Evolutionary conservation across 2,888 invertebrate species (phyloP), one percentile per base, ranked within the genome.

Genomic region (Drosophila planitibia): DNA sequence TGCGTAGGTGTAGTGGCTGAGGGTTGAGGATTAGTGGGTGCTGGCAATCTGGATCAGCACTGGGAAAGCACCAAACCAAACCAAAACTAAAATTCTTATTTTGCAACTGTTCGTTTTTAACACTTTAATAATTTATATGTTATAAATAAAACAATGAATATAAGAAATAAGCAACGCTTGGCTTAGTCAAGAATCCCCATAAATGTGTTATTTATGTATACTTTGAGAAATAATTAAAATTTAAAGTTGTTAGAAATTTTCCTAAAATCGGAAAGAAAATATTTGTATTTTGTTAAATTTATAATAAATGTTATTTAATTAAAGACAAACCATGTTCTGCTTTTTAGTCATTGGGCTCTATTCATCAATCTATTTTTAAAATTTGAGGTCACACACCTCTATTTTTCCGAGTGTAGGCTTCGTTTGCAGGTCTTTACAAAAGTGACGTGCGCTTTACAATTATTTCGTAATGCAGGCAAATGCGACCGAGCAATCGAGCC

Each of bases 371-470:
- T 16, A 16, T 47, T 47, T 9, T 2, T 47, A 0, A 16, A 47
- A 25, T 47, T 25, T 47, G 4, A 25, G 22, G 14, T 25, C 47
- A 47, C 7, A 47, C 16, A 47, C 6, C 19, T 1, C 0, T 55
- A 7, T 57, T 57, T 57, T 14, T 0, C 39, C 30, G 14, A 57
- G 57, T 57, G 28, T 39, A 30, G 37, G 76, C 73, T 76, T 76
- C 76, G 76, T 79, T 81, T 69, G 82, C 73, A 85, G 88, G 90
- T 79, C 85, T 88, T 83, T 89, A 89, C 83, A 87, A 87, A 87
- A 87, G 85, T 88, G 90, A 88, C 88, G 85, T 85, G 88, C 89
- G 87, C 86, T 82, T 87, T 81, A 88, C 89, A 90, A 88, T 88
- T 88, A 88, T 90, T 88, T 90, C 81, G 87, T 90, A 88, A 90